These are phyloP conservation scores for Mellivora capensis DNA, from an alignment of 2,113 vertebrate genomes.

Conservation along the genomic window DNA sequence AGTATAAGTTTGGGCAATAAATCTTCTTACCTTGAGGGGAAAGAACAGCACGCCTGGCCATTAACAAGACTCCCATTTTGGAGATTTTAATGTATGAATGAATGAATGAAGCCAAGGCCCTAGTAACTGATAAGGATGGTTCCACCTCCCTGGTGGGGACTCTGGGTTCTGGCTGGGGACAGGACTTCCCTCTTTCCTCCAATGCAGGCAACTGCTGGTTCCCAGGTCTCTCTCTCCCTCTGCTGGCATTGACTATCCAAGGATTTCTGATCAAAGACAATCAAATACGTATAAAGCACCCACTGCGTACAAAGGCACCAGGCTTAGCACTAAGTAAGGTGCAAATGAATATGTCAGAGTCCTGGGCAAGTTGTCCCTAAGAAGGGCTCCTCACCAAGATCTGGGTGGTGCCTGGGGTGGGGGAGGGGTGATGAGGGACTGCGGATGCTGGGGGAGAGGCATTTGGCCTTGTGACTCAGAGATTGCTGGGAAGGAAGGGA, in stretches of 20 bases:
- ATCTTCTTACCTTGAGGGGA: conserved; percentile 80
- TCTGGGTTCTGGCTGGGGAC: neutral
- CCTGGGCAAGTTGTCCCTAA: neutral
- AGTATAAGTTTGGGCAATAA: conserved; percentile 78
- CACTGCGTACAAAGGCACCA: neutral
- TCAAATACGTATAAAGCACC: neutral
- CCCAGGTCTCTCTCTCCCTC: neutral
- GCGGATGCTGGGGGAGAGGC: too few relatives aligned
- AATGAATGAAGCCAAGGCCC: conserved; percentile 1
- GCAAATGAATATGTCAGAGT: neutral
- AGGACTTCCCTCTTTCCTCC: neutral
- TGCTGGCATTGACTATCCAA: accelerated
- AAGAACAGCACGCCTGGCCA: conserved; percentile 64
- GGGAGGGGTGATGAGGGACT: neutral
- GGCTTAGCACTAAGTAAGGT: neutral
- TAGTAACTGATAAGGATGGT: neutral
- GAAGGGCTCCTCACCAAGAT: neutral
- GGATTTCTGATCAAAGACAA: neutral
- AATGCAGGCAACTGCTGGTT: neutral
- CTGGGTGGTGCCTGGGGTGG: neutral
- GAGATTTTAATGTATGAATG: conserved; percentile 21
- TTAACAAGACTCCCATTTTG: conserved; percentile 41
- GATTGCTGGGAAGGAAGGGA: neutral
- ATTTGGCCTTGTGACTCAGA: neutral
- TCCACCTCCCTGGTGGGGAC: neutral